These are phyloP conservation scores for Drosophila acutilabella DNA, from an alignment of 2,888 invertebrate genomes.

Conservation along the genomic window DNA sequence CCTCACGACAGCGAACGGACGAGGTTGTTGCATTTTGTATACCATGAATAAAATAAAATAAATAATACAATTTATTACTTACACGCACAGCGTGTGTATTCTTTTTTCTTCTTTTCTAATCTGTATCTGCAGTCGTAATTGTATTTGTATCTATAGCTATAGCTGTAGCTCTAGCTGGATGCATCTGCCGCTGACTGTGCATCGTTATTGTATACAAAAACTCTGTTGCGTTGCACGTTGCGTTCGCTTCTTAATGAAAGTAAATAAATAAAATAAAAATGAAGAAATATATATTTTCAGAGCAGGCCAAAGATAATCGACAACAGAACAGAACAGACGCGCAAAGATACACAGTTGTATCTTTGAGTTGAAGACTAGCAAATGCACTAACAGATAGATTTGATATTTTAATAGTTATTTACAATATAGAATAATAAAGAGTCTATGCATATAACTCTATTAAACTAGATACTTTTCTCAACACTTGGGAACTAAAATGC, in stretches of 20 bases:
- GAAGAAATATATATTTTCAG: slow-evolving; percentile 65
- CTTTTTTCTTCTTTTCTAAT: slow-evolving; percentile 36
- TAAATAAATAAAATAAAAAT: slow-evolving; percentile 80
- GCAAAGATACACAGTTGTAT: not conserved
- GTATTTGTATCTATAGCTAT: slow-evolving; percentile 17
- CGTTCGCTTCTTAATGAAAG: slow-evolving; percentile 54
- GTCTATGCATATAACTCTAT: too few species aligned
- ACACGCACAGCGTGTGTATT: slow-evolving; percentile 54
- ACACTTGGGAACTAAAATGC: too few species aligned
- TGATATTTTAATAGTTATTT: too few species aligned
- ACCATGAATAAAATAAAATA: slow-evolving; percentile 76
- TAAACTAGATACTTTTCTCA: too few species aligned
- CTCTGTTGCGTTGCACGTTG: slow-evolving; percentile 45
- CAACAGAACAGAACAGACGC: slow-evolving; percentile 24
- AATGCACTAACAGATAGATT: slow-evolving; percentile 1
- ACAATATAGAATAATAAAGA: too few species aligned
- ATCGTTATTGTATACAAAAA: slow-evolving; percentile 51
- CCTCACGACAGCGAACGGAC: slow-evolving; percentile 16
- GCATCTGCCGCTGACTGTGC: slow-evolving; percentile 35
- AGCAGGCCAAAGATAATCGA: slow-evolving; percentile 40
- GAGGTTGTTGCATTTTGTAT: slow-evolving; percentile 16
- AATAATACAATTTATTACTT: slow-evolving; percentile 79
- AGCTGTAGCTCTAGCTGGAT: slow-evolving; percentile 36
- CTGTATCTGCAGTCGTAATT: slow-evolving; percentile 34
- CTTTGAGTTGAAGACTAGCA: not conserved